Percentiles rank a stretch among this genome's conserved stretches.
These are phyloP conservation scores for Parambassis ranga DNA, from an alignment of 2,797 vertebrate species.

Conservation along the genomic window DNA sequence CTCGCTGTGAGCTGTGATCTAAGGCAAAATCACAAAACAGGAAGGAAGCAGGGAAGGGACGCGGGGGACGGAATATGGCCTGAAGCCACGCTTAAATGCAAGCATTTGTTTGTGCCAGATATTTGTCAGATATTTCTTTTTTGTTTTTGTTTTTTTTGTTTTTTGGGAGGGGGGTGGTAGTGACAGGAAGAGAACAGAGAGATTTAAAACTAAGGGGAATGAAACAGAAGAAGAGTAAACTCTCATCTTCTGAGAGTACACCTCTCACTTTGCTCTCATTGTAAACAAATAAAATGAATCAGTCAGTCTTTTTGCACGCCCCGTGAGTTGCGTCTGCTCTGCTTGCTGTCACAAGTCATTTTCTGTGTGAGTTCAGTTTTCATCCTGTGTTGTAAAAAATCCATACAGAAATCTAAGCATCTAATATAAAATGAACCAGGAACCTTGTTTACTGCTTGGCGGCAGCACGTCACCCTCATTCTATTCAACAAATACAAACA, in stretches of 20 bases:
- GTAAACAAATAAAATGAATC: not conserved
- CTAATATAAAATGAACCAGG: too few species aligned
- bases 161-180: not conserved
- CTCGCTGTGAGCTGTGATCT: constrained; percentile 5
- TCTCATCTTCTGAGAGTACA: not conserved
- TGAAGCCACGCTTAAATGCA: not conserved
- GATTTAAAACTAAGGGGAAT: not conserved
- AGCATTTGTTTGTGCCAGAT: not conserved
- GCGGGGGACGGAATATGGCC: not conserved
- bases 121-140: not conserved
- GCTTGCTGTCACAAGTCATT: too few species aligned
- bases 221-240: not conserved
- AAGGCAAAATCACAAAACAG: constrained; percentile 14
- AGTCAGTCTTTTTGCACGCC: too few species aligned
- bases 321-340: too few species aligned
- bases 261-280: not conserved
- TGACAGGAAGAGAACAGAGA: not conserved
- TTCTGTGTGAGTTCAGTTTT: too few species aligned
- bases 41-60: not conserved
- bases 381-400: too few species aligned
- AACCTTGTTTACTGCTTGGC: too few species aligned
- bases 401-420: too few species aligned
- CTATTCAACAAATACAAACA: too few species aligned
- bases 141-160: not conserved
- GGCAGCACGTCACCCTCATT: too few species aligned